Conservation (phyloP, 2,113 vertebrate genomes). For the Passerina amoena region DNA sequence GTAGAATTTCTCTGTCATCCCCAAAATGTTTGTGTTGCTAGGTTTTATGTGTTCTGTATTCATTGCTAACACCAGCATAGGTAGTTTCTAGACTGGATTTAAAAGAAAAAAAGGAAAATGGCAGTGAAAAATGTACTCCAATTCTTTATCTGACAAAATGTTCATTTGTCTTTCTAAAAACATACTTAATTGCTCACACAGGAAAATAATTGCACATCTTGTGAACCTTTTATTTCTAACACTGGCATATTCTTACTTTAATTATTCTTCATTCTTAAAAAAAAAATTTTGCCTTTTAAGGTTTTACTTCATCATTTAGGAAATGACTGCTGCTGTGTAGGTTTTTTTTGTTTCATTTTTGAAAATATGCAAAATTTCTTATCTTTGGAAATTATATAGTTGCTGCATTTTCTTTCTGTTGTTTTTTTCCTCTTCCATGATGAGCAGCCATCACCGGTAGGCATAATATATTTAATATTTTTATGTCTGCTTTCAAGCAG, state of each 20-base stretch:
- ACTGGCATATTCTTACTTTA: neutral
- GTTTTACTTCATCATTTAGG: neutral
- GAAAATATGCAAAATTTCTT: neutral
- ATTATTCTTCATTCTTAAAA: neutral
- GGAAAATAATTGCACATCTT: neutral
- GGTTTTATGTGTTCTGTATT: neutral
- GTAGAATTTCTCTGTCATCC: neutral
- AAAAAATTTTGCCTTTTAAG: neutral
- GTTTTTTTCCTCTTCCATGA: neutral
- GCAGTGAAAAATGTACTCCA: neutral
- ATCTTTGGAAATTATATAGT: neutral
- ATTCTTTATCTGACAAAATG: neutral
- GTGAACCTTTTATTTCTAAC: neutral
- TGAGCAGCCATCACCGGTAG: neutral
- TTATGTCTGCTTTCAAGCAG: neutral
- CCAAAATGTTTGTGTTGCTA: neutral
- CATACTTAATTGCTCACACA: neutral
- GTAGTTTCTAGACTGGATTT: neutral
- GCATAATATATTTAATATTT: neutral
- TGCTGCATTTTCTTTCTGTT: neutral
- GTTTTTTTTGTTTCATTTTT: neutral
- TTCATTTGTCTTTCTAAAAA: slow-evolving; percentile 34
- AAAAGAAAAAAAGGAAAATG: neutral
- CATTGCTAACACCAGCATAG: neutral
- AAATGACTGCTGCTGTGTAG: neutral